These are phyloP conservation scores for Pyrocephalus nanus DNA, from an alignment of 2,797 vertebrate genomes.

Conservation along the genomic window DNA sequence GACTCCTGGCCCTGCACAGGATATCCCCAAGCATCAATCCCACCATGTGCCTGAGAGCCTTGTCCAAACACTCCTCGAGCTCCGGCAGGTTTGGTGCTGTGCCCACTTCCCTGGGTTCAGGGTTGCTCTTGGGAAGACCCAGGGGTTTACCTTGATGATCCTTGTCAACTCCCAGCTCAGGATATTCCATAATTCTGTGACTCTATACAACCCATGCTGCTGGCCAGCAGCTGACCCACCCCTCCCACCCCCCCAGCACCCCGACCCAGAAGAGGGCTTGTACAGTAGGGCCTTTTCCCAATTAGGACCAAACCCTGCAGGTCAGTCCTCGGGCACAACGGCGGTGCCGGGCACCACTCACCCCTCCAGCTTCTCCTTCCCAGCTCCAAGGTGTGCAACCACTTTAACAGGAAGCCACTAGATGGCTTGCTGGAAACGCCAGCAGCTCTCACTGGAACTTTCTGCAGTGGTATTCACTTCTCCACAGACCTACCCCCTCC, in stretches of 20 bases:
- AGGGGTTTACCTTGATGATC: accelerated
- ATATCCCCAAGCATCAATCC: neutral
- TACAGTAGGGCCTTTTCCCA: neutral
- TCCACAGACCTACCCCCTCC: neutral
- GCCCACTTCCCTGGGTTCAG: neutral
- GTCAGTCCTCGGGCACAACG: accelerated
- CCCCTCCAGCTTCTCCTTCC: neutral
- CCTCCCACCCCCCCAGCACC: neutral
- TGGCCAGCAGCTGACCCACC: neutral
- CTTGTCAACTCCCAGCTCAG: neutral
- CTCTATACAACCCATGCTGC: neutral
- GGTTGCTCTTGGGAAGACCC: neutral
- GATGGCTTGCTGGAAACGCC: constrained; percentile 55
- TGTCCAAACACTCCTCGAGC: neutral
- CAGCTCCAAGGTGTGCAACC: neutral
- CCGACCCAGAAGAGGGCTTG: neutral
- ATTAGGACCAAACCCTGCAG: neutral
- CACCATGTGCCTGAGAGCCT: neutral
- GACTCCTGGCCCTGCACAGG: neutral
- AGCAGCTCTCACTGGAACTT: neutral
- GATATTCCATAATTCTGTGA: neutral
- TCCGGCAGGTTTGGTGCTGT: neutral
- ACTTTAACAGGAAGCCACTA: constrained; percentile 35
- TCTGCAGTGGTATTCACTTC: constrained; percentile 1
- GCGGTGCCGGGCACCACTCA: accelerated